Evolutionary conservation across 1,140 invertebrate genomes (phyloP), one percentile per base, ranked within the genome.

Genomic region (Berghia stephanieae): DNA sequence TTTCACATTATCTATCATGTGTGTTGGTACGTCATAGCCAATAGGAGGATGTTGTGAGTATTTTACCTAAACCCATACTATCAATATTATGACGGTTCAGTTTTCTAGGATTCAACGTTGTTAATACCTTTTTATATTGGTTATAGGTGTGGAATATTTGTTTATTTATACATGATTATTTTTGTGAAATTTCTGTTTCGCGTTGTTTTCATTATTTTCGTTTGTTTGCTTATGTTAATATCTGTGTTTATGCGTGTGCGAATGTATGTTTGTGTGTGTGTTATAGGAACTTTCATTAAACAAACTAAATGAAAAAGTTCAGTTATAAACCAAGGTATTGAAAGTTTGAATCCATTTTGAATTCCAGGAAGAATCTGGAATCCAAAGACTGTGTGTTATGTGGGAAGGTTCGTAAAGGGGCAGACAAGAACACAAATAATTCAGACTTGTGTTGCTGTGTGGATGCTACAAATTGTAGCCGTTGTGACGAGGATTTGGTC

Each of bases 331-430:
- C n/a, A n/a, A n/a, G n/a, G n/a, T n/a, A n/a, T n/a, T n/a, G n/a
- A n/a, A n/a, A n/a, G 21, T 57, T 31, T 57, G 8, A 8, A 21
- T 31, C 5, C 86, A 78, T 70, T 68, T 34, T 21, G 78, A 70
- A 49, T 55, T 78, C 16, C 74, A 83, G 82, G 46, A 55, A 77
- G 6, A 63, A 75, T 24, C 55, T 81, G 18, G 36, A 78, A 40
- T 69, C 55, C 3, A 46, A 49, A 27, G 80, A 83, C 24, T 87
- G 85, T 73, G 83, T 86, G 34, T 60, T 86, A 24, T 87, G 85
- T 75, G 86, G 86, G 0, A 82, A 83, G 70, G 79, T 72, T 36
- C 84, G 85, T 68, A 86, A 86, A 70, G 79, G 78, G 13, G 80
- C 86, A 49, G 78, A 72, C 18, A 81, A 79, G 21, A 43, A 67